Percentiles rank a stretch among this genome's conserved stretches.
These are phyloP conservation scores for Nasua narica DNA, from an alignment of 2,797 vertebrate genomes.

Conservation along the genomic window DNA sequence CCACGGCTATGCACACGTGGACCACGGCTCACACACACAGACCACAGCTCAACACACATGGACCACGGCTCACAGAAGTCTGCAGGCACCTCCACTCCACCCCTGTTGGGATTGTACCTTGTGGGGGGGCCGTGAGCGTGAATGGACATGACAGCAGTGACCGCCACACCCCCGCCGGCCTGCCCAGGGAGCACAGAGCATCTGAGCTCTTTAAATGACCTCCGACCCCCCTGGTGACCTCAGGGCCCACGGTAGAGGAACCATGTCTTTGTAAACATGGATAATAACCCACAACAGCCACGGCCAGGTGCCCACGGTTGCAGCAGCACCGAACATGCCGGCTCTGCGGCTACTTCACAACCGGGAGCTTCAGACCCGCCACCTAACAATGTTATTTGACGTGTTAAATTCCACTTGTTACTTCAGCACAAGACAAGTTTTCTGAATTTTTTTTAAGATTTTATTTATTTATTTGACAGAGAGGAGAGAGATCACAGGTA, in stretches of 20 bases:
- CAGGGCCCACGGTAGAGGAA: not conserved
- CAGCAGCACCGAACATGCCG: not conserved
- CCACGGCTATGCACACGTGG: no score
- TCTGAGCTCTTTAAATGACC: not conserved
- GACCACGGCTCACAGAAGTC: no score
- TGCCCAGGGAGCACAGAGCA: not conserved
- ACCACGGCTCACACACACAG: no score
- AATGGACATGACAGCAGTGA: not conserved
- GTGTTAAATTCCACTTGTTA: accelerated
- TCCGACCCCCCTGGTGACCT: not conserved
- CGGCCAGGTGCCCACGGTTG: no score
- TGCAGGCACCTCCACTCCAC: no score
- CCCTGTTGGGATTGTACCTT: not conserved
- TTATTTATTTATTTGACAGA: no score
- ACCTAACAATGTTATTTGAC: accelerated
- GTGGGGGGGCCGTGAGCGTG: accelerated
- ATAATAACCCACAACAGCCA: not conserved
- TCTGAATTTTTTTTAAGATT: no score
- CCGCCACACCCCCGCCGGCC: accelerated
- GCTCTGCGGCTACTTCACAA: accelerated
- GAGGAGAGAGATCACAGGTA: no score
- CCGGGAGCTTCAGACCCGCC: not conserved
- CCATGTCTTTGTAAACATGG: accelerated
- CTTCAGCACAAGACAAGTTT: not conserved
- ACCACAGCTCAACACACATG: no score